Percentiles rank a stretch among this genome's conserved stretches.
Conservation (phyloP, 64 coral and sea anemone genomes). For the Montipora capricornis region DNA sequence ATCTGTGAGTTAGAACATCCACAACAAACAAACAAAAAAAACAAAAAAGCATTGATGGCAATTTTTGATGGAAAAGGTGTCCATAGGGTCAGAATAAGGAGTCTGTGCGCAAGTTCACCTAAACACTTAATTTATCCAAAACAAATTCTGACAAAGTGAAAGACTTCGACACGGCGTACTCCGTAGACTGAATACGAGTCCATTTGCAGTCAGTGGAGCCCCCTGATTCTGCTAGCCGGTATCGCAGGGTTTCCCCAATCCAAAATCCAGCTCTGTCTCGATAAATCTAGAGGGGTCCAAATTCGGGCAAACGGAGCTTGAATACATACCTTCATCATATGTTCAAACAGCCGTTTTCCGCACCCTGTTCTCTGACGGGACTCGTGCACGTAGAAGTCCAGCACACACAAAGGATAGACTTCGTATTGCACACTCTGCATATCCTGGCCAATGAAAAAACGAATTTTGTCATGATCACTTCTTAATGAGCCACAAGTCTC, state of each 20-base stretch:
- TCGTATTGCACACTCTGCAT: conserved; percentile 91
- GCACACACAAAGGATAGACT: conserved; percentile 92
- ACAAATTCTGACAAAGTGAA: no score
- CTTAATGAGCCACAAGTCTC: no score
- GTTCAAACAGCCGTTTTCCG: conserved; percentile 88
- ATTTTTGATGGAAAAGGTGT: not conserved
- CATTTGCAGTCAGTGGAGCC: no score
- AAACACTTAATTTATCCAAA: no score
- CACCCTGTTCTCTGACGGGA: conserved; percentile 92
- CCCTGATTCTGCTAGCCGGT: no score
- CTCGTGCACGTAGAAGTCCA: conserved; percentile 98
- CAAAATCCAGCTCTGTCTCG: no score
- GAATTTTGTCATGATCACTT: not conserved
- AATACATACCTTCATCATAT: conserved; percentile 88
- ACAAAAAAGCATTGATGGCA: not conserved
- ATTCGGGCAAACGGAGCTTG: not conserved
- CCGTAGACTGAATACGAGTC: no score
- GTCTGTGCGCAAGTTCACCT: no score
- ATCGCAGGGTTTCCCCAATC: no score
- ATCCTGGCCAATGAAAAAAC: conserved; percentile 59
- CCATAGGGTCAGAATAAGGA: no score
- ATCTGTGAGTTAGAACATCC: conserved; percentile 33
- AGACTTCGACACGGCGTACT: no score
- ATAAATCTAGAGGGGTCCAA: no score
- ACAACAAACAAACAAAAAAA: not conserved